Conservation (phyloP, 2,113 vertebrate genomes). For the Archocentrus centrarchus region DNA sequence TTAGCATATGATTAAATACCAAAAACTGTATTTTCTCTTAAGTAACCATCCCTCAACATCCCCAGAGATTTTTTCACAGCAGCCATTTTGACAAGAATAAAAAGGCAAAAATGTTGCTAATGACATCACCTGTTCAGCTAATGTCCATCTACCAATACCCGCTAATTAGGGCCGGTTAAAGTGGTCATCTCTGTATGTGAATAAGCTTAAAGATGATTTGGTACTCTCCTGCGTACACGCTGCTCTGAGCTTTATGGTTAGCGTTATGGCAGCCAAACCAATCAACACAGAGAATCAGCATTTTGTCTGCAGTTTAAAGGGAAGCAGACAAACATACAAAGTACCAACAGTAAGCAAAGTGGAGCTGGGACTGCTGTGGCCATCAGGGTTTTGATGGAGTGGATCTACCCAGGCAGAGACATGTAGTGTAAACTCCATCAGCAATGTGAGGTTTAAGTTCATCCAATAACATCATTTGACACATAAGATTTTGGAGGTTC, state of each 20-base stretch:
- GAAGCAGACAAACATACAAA: neutral
- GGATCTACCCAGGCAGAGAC: too few relatives aligned
- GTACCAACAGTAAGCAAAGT: too few relatives aligned
- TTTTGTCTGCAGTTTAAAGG: neutral
- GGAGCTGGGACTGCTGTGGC: too few relatives aligned
- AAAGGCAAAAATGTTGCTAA: too few relatives aligned
- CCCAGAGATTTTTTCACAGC: neutral
- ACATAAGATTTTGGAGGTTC: neutral
- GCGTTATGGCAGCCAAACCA: neutral
- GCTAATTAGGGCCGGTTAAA: neutral
- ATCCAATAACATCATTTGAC: neutral
- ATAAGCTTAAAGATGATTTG: neutral
- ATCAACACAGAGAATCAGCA: too few relatives aligned
- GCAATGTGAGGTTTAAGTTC: neutral
- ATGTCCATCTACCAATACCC: neutral
- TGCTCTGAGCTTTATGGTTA: neutral
- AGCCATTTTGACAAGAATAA: too few relatives aligned
- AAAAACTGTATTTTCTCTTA: neutral
- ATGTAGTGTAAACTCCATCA: neutral
- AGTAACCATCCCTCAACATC: neutral
- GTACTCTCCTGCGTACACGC: neutral
- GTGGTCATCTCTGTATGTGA: rapidly evolving
- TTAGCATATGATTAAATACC: neutral
- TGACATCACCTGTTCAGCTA: too few relatives aligned
- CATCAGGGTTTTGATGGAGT: too few relatives aligned